phyloP scores from a whole-genome alignment of 2,113 vertebrate genomes.

The Poecile atricapillus region DNA sequence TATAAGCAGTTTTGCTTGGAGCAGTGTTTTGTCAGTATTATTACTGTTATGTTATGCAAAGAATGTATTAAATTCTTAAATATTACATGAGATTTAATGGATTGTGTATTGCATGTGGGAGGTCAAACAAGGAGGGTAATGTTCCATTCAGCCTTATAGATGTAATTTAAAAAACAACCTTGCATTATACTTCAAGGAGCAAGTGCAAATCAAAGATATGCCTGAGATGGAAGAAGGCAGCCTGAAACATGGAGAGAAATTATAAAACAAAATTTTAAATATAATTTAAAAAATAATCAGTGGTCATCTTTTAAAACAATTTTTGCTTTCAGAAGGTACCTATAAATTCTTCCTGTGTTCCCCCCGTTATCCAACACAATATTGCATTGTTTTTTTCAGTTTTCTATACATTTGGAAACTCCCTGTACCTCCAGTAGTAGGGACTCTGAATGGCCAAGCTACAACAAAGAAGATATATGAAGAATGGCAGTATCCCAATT shows the following conservation, averaged over 20 bases:
- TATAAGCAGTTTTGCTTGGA: constrained; percentile 17
- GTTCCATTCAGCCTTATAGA: neutral
- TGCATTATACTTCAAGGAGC: neutral
- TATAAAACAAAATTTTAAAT: neutral
- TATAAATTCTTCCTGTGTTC: neutral
- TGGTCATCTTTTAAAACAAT: neutral
- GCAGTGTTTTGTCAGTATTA: neutral
- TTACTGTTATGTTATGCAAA: constrained; percentile 13
- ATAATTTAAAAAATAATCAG: neutral
- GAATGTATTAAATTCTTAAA: constrained; percentile 48
- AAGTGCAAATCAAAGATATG: neutral
- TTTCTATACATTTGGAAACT: neutral
- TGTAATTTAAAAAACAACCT: neutral
- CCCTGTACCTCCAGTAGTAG: neutral
- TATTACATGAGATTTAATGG: constrained; percentile 43
- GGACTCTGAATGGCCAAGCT: neutral
- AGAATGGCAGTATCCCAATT: neutral
- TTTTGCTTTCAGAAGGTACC: neutral
- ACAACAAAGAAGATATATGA: neutral
- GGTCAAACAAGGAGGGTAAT: constrained; percentile 25
- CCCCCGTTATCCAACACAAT: neutral
- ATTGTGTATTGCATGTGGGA: neutral
- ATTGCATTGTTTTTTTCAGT: neutral
- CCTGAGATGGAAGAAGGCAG: neutral
- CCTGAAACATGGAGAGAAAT: neutral